Base-by-base conservation (phyloP, 2,113 vertebrate species). In the Dasyornis broadbenti region DNA sequence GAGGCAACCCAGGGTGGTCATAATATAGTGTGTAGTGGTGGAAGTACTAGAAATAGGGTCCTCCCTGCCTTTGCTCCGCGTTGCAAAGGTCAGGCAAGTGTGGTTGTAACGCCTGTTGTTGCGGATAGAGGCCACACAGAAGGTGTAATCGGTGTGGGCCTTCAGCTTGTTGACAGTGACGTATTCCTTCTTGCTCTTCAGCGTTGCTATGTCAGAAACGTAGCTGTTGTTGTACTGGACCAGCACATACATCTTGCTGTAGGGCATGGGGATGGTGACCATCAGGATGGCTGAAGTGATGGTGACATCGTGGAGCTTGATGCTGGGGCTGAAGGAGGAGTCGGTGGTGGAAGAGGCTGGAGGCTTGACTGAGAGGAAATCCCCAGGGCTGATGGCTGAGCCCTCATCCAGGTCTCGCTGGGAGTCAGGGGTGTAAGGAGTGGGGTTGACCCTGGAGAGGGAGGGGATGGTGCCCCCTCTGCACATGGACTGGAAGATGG, bases 1-100 rank as follows among this genome's bases (percentile, higher is more conserved):
- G 76, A 99, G 98, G 90, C 99, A 99, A 87, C 99, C 99, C 90
- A 99, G 96, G 90, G 99, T 99, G 86, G 99, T 99, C 99, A 99
- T 99, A 94, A 99, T 99, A 96, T 99, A 99, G 97, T 99, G 99
- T 2, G 99, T 99, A 53, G 99, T 99, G 84, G 99, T 99, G 87
- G 99, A 99, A 39, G 98, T 98, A 94, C 97, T 99, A 86, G 98
- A 97, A 33, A 79, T 97, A 57, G 97, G 97, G 73, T 99, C 98
- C 26, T 98, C 98, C 1, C 96, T 97, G 11, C 98, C 98, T 15
- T 97, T 96, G 77, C 98, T 98, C 28, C 98, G 96, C 3, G 99
- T 99, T 75, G 99, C 98, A 85, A 99, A 99, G 44, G 98, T 98
- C 86, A 99, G 94, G 85, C 99, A 99, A 66, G 99, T 99, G 96